Evolutionary conservation across 2,113 vertebrate genomes (phyloP).

Genomic region (Planiliza haematocheilus): DNA sequence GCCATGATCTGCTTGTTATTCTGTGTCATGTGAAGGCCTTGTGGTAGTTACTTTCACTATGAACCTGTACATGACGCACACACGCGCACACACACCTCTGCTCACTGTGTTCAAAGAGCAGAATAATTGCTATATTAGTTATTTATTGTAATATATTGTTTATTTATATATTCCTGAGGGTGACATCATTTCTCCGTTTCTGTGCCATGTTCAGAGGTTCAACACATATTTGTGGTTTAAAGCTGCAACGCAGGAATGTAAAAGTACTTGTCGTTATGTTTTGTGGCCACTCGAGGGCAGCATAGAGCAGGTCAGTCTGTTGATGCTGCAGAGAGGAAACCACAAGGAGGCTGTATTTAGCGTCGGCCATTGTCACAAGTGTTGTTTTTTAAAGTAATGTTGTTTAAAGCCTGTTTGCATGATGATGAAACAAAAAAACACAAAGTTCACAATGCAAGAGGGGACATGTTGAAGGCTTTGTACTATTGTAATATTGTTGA

Average conservation of each 20-base stretch:
- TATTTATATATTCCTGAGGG: conserved; percentile 64
- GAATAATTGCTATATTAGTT: conserved; percentile 50
- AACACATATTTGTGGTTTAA: conserved; percentile 9
- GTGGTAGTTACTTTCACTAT: conserved; percentile 39
- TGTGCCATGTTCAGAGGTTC: conserved; percentile 60
- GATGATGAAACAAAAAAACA: conserved; percentile 56
- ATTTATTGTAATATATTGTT: conserved; percentile 74
- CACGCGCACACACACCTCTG: conserved; percentile 40
- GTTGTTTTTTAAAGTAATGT: conserved; percentile 47
- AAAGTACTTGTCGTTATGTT: conserved; percentile 29
- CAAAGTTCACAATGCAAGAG: conserved; percentile 57
- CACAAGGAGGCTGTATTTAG: conserved; percentile 29
- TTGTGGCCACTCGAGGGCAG: conserved; percentile 56
- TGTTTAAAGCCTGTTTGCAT: conserved; percentile 75
- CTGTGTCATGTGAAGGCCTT: conserved; percentile 27
- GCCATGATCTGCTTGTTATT: conserved; percentile 28
- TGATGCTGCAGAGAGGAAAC: conserved; percentile 16
- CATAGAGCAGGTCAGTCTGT: conserved; percentile 22
- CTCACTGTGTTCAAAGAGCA: conserved; percentile 43
- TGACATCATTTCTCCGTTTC: conserved; percentile 38
- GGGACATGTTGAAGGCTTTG: conserved; percentile 72
- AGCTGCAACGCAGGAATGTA: conserved; percentile 7
- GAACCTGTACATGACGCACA: conserved; percentile 45
- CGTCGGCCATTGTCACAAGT: conserved; percentile 47
- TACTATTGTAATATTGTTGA: conserved; percentile 78